A percentile compares a stretch with the other conserved stretches of the same genome.
Evolutionary conservation across 2,888 invertebrate species (phyloP).

Genomic region (Polyploca ridens): DNA sequence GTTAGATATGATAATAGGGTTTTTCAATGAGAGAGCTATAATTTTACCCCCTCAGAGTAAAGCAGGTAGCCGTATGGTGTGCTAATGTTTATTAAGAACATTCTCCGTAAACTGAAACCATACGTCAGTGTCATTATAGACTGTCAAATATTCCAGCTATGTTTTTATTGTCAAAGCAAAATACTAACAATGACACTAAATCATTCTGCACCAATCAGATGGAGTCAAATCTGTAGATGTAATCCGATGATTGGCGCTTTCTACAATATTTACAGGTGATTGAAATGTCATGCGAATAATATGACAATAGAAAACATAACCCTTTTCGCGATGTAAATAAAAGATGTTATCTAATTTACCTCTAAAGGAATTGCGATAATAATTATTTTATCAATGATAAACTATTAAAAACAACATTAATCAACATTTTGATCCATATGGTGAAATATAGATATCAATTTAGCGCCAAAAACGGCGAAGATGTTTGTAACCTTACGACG

Average conservation of each 20-base stretch:
- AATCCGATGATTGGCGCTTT: background rate
- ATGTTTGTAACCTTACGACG: slow-evolving; percentile 35
- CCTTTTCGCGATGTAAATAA: slow-evolving; percentile 5
- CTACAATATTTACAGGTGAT: background rate
- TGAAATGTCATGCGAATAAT: background rate
- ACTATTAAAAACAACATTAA: slow-evolving; percentile 9
- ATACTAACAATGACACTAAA: background rate
- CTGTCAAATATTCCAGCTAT: background rate
- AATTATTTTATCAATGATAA: slow-evolving; percentile 15
- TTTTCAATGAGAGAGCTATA: too few relatives aligned
- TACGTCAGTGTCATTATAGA: background rate
- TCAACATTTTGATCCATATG: background rate
- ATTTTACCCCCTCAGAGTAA: too few relatives aligned
- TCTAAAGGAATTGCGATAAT: background rate
- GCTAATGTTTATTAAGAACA: background rate
- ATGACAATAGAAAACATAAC: background rate
- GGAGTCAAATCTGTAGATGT: background rate
- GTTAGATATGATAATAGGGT: too few relatives aligned
- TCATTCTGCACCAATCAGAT: background rate
- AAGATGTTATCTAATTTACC: slow-evolving; percentile 11
- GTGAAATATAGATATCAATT: slow-evolving; percentile 23
- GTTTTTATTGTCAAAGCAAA: background rate
- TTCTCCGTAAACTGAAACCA: background rate
- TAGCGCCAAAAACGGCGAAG: slow-evolving; percentile 31
- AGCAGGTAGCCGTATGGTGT: too few relatives aligned